Percentiles rank a stretch among this genome's conserved stretches.
Conservation (phyloP, 2,888 invertebrate genomes). For the Zelleria hepariella region DNA sequence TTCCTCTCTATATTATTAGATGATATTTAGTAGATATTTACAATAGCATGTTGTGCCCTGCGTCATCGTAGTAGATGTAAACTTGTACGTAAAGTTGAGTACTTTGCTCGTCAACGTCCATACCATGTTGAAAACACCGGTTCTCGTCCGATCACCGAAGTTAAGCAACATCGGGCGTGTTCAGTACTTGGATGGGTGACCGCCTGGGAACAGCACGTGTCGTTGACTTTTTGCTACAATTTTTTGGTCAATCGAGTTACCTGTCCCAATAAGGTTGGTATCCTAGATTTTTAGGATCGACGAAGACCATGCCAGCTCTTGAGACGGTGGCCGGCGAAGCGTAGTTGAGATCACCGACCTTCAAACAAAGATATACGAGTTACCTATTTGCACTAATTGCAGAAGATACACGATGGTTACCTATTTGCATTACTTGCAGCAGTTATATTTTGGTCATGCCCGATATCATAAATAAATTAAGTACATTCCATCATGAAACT, state of each 20-base stretch:
- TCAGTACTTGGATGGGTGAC: constrained; percentile 28
- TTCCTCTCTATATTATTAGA: too few species aligned
- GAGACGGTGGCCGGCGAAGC: constrained; percentile 96
- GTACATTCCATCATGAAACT: too few species aligned
- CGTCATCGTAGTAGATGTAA: neutral
- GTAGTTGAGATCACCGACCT: constrained; percentile 86
- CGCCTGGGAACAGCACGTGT: constrained; percentile 26
- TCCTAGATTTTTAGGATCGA: constrained; percentile 92
- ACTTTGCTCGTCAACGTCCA: neutral
- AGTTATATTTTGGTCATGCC: too few species aligned
- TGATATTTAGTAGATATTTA: too few species aligned
- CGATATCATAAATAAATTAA: too few species aligned
- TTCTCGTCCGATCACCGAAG: constrained; percentile 16
- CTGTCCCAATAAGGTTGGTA: constrained; percentile 88
- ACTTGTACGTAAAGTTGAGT: neutral
- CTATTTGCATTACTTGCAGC: too few species aligned
- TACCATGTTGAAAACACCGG: neutral
- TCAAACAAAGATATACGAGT: neutral
- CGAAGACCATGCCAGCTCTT: constrained; percentile 94
- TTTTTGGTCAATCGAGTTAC: constrained; percentile 21
- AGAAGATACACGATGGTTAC: too few species aligned
- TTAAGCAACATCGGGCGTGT: constrained; percentile 26
- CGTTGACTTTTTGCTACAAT: constrained; percentile 19
- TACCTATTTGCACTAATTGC: too few species aligned
- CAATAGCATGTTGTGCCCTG: neutral